Evolutionary conservation across 2,888 invertebrate genomes (phyloP).

Genomic region (Drosophila pseudotalamancana): DNA sequence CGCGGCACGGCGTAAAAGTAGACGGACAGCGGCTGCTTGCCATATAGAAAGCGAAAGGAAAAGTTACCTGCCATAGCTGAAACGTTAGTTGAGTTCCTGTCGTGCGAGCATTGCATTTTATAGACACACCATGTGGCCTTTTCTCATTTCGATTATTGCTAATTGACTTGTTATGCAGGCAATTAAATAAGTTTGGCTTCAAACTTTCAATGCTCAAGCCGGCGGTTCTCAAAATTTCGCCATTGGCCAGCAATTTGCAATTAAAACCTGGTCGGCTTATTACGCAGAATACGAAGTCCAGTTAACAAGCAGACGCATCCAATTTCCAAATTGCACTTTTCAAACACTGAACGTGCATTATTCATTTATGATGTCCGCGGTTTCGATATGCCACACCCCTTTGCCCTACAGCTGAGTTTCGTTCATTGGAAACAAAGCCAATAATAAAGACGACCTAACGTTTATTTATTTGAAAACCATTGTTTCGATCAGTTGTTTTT

Average conservation of each 20-base stretch:
- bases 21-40: constrained; percentile 41
- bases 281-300: too few relatives aligned
- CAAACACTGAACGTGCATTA: too few relatives aligned
- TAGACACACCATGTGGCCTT: neutral
- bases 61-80: constrained; percentile 11
- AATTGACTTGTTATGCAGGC: constrained; percentile 62
- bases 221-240: constrained; percentile 36
- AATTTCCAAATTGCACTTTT: too few relatives aligned
- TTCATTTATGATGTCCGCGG: too few relatives aligned
- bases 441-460: neutral
- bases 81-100: neutral
- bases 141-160: too few relatives aligned
- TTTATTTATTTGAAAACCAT: neutral
- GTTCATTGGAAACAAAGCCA: too few relatives aligned
- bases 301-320: too few relatives aligned
- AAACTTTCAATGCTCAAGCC: constrained; percentile 35
- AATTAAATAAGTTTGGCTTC: constrained; percentile 28
- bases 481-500: neutral
- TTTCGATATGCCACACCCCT: too few relatives aligned
- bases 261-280: too few relatives aligned
- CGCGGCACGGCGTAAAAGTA: constrained; percentile 73
- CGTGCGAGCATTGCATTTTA: neutral
- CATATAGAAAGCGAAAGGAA: constrained; percentile 53
- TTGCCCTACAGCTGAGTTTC: too few relatives aligned
- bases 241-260: too few relatives aligned